These are phyloP conservation scores for Sinocyclocheilus anshuiensis DNA, from an alignment of 2,113 vertebrate genomes.

Conservation along the genomic window DNA sequence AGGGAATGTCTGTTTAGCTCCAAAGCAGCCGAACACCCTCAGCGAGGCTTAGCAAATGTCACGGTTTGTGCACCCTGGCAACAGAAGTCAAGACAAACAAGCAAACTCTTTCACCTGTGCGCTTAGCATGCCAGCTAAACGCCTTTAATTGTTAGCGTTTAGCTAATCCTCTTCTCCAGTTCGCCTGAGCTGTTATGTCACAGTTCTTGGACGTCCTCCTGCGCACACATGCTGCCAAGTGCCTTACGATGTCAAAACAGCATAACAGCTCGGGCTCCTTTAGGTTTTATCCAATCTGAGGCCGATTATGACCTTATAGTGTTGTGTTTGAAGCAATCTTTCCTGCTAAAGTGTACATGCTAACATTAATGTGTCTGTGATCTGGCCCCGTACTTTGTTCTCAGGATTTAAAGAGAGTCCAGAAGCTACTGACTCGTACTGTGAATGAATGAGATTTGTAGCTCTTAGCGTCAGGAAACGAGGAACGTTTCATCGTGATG, in stretches of 20 bases:
- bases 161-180: conserved; percentile 36
- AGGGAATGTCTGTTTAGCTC: background rate
- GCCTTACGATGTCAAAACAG: background rate
- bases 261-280: background rate
- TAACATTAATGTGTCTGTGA: background rate
- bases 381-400: background rate
- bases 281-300: background rate
- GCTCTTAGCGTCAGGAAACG: conserved; percentile 15
- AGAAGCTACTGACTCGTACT: background rate
- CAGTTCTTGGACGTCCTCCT: background rate
- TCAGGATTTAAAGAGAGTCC: background rate
- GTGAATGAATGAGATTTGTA: conserved; percentile 12
- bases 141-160: conserved; percentile 34
- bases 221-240: background rate
- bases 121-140: conserved; percentile 2
- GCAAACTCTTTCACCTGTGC: conserved; percentile 5
- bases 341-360: background rate
- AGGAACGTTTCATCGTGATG: conserved; percentile 8
- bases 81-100: conserved; percentile 15
- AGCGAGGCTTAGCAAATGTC: background rate
- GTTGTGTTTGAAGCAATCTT: background rate
- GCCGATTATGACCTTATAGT: background rate
- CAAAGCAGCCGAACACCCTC: background rate
- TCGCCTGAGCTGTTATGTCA: background rate
- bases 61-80: background rate